Base-by-base conservation (phyloP, 2,113 vertebrate species). In the Meleagris gallopavo region DNA sequence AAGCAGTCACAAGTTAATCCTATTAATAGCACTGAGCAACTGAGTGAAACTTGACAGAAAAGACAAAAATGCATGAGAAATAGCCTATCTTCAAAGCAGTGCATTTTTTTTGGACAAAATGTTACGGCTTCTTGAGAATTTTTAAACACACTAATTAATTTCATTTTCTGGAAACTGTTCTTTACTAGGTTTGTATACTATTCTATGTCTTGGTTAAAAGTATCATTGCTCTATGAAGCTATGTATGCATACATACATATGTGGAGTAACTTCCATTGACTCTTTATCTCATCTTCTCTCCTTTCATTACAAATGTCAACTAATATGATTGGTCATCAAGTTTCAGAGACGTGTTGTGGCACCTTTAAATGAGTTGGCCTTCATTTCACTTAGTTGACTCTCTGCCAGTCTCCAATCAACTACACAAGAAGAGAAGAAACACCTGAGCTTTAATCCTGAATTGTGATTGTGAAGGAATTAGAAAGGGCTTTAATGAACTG, bases 181-280 rank as follows among this genome's bases (percentile, higher is more conserved):
- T 93, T 93, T 85, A 88, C 65, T 55, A 74, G 71, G 34, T 80
- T 54, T 30, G 52, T 54, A 54, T 54, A 54, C 15, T 54, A 30
- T 54, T 80, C 82, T 93, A 79, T 66, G 89, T 32, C 24, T 86
- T 88, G 43, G 72, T 94, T 88, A 73, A 92, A 95, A 94, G 76
- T 45, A 70, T 10, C 32, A 52, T n/a, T 77, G 1, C 32, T 89
- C 55, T 71, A 61, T 83, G 80, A 93, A 91, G 78, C 34, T 22
- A 20, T 25, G 4, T 58, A 58, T 57, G 25, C 64, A 85, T 64
- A 50, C 40, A 40, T 25, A 5, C 54, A 57, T 61, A 29, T 65
- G 29, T 64, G 69, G 48, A 79, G 34, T 70, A 66, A 85, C 80
- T 91, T 95, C 67, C 64, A 77, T 18, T 8, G 71, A 52, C 9